phyloP scores from a whole-genome alignment of 1,140 invertebrate genomes.

The Brevipalpus yothersi region DNA sequence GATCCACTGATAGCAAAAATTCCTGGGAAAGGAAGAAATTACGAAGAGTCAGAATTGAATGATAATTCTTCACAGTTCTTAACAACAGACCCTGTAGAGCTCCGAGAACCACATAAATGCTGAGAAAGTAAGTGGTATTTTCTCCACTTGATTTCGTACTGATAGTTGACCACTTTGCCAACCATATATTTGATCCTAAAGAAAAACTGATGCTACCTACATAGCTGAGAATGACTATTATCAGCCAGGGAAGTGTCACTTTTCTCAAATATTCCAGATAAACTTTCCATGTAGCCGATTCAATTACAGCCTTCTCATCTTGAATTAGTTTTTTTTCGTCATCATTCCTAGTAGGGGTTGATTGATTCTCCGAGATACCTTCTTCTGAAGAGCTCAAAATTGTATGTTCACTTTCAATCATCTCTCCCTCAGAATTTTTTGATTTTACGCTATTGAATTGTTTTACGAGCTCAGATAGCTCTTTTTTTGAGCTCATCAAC shows the following conservation, averaged over 20 bases:
- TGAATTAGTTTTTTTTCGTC: constrained; percentile 39
- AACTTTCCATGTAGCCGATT: neutral
- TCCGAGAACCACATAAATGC: neutral
- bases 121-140: too few species aligned
- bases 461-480: constrained; percentile 23
- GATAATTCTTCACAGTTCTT: too few species aligned
- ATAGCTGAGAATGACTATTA: neutral
- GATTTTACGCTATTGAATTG: constrained; percentile 18
- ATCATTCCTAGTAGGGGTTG: too few species aligned
- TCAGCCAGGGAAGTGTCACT: neutral
- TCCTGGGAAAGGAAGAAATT: too few species aligned
- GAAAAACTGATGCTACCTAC: constrained; percentile 13
- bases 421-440: neutral
- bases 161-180: constrained; percentile 20
- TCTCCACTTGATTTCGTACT: too few species aligned
- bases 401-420: neutral
- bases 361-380: too few species aligned
- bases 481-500: constrained; percentile 17
- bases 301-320: constrained; percentile 27
- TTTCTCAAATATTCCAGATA: constrained; percentile 3
- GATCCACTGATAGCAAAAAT: too few species aligned
- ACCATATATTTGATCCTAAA: constrained; percentile 18
- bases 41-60: too few species aligned
- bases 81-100: neutral
- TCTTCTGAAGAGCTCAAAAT: neutral